Evolutionary conservation across 2,888 invertebrate species (phyloP).

Genomic region (Tenthredo livida): DNA sequence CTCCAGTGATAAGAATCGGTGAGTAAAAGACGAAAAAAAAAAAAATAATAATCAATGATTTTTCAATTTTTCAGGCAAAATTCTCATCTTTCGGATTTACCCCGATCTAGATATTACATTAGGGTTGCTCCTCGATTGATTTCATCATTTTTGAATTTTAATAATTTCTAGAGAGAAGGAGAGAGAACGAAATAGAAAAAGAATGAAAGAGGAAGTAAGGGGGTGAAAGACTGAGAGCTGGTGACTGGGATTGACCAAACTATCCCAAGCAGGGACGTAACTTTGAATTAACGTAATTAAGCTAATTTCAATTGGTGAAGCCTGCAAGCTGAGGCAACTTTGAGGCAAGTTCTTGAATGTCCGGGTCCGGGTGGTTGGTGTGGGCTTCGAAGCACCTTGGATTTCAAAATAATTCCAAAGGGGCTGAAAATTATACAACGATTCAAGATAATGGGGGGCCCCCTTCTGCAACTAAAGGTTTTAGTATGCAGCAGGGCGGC

Average conservation of each 20-base stretch:
- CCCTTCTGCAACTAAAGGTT: constrained; percentile 39
- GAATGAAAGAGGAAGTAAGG: background rate
- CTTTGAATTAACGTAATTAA: constrained; percentile 46
- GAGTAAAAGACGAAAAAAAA: constrained; percentile 60
- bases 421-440: constrained; percentile 60
- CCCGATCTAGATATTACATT: too few relatives aligned
- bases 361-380: background rate
- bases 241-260: constrained; percentile 33
- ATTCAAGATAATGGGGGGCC: constrained; percentile 58
- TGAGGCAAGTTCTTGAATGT: constrained; percentile 32
- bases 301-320: constrained; percentile 47
- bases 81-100: background rate
- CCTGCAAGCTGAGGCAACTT: constrained; percentile 22
- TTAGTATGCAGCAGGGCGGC: constrained; percentile 54
- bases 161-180: too few relatives aligned
- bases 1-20: constrained; percentile 77
- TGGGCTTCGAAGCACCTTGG: constrained; percentile 39
- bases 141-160: too few relatives aligned
- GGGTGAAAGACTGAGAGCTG: background rate
- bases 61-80: background rate
- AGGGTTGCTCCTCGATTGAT: too few relatives aligned
- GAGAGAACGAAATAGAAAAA: background rate
- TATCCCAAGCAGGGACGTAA: constrained; percentile 12
- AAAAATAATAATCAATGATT: background rate
- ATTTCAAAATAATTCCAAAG: constrained; percentile 60